Evolutionary conservation across 2,797 vertebrate species (phyloP).

Genomic region (Aeoliscus strigatus): DNA sequence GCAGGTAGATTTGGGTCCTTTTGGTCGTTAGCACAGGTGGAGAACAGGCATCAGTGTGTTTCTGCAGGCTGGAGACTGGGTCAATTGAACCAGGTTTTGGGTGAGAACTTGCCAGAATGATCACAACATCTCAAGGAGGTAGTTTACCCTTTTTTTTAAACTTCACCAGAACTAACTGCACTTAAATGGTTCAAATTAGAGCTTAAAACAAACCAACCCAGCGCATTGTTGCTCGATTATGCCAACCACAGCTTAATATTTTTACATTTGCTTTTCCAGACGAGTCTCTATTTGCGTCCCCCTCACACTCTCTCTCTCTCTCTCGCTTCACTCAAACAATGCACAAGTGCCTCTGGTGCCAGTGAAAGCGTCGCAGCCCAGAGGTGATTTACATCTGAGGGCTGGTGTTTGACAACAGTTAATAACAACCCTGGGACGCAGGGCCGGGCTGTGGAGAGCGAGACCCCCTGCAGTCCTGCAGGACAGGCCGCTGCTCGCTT

Average conservation of each 20-base stretch:
- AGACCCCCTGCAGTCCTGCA: constrained; percentile 17
- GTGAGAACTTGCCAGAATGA: constrained; percentile 42
- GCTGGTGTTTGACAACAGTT: constrained; percentile 24
- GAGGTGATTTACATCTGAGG: constrained; percentile 14
- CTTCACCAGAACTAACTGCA: no score
- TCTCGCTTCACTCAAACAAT: neutral
- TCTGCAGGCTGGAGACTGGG: constrained; percentile 31
- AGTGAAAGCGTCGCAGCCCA: neutral
- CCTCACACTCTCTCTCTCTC: neutral
- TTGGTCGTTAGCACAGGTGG: constrained; percentile 10
- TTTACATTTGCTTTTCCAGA: no score
- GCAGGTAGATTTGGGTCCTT: no score
- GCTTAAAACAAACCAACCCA: no score
- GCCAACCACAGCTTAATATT: no score
- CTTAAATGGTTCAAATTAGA: no score
- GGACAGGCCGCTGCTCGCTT: constrained; percentile 8
- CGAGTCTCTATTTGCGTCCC: no score
- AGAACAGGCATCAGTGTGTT: constrained; percentile 35
- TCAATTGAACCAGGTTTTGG: constrained; percentile 42
- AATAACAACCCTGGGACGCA: constrained; percentile 17
- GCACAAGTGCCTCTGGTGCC: neutral
- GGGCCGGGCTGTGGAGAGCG: constrained; percentile 14
- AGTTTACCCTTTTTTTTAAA: neutral
- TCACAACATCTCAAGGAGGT: constrained; percentile 22
- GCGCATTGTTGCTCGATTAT: no score